Conservation (phyloP, 1,140 invertebrate genomes). For the Lepidurus packardi region DNA sequence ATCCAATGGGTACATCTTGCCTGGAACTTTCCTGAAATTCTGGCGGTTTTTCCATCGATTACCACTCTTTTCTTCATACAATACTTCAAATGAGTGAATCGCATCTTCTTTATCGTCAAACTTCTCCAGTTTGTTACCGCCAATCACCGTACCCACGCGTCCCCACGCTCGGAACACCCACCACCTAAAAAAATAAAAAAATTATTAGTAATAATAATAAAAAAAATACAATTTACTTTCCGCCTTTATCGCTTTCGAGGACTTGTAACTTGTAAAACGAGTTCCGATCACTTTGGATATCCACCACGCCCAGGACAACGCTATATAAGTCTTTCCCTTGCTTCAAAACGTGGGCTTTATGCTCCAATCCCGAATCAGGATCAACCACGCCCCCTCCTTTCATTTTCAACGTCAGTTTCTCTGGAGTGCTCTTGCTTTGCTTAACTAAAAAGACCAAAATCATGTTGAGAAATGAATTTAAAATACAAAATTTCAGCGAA, state of each 20-base stretch:
- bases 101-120: constrained; percentile 54
- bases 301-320: constrained; percentile 73
- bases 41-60: constrained; percentile 66
- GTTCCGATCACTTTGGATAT: constrained; percentile 80
- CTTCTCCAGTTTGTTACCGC: constrained; percentile 67
- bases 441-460: constrained; percentile 7
- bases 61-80: constrained; percentile 79
- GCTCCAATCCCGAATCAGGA: constrained; percentile 75
- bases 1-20: constrained; percentile 81
- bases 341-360: constrained; percentile 73
- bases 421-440: constrained; percentile 35
- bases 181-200: constrained; percentile 50
- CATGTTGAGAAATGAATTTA: neutral
- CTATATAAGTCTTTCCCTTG: constrained; percentile 58
- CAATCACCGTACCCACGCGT: constrained; percentile 88
- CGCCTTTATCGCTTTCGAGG: constrained; percentile 64
- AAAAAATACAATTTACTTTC: constrained; percentile 49
- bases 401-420: constrained; percentile 65
- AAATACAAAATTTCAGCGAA: neutral
- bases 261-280: constrained; percentile 94
- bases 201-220: neutral
- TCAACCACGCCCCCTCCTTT: constrained; percentile 84
- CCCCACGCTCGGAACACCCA: constrained; percentile 91
- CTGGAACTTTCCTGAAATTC: constrained; percentile 71
- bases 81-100: constrained; percentile 56